Evolutionary conservation across 2,888 invertebrate genomes (phyloP), one percentile per base, ranked within the genome.

Genomic region (Drosophila prostipennis): DNA sequence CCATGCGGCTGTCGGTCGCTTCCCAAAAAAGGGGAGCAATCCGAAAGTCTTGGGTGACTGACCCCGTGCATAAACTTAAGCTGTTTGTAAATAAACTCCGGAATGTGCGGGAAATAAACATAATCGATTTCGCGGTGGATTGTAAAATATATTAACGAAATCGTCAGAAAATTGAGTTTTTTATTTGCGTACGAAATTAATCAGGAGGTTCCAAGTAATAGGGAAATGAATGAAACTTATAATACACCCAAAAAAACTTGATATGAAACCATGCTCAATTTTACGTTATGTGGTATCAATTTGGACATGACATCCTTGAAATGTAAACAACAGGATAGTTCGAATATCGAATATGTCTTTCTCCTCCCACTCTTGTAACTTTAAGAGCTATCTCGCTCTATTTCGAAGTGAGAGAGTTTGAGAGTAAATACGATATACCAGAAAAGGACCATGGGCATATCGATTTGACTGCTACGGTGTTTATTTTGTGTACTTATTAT

Each of bases 1-100:
- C 64, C 71, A 73, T 67, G 59, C 86, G 65, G 56, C 64, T 85
- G 82, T 82, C 75, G 42, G 37, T n/a, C 11, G 34, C 34, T 61
- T 53, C 58, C 61, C 42, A 32, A 64, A 57, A 51, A 67, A 43
- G 63, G 59, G 48, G 76, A 58, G 69, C 64, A 70, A 49, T 43
- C 46, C 19, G 39, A 57, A 58, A 64, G 36, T 52, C 37, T 58
- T 32, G 54, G 79, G 70, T 82, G 74, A 79, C 29, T 82, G 82
- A 82, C 79, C 78, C 48, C 45, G 14, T 23, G 26, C 40, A 53
- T 48, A 57, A 72, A 42, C 56, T 45, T 58, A 43, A 55, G 48
- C 37, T 45, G 10, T 63, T 63, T 39, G 46, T 32, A 60, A 46
- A 65, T 43, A 32, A 13, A 32, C 46, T 8, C 23, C 39, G 70